A percentile compares a stretch with the other conserved stretches of the same genome.
Evolutionary conservation across 2,888 invertebrate genomes (phyloP).

Genomic region (Coelinius sp.): DNA sequence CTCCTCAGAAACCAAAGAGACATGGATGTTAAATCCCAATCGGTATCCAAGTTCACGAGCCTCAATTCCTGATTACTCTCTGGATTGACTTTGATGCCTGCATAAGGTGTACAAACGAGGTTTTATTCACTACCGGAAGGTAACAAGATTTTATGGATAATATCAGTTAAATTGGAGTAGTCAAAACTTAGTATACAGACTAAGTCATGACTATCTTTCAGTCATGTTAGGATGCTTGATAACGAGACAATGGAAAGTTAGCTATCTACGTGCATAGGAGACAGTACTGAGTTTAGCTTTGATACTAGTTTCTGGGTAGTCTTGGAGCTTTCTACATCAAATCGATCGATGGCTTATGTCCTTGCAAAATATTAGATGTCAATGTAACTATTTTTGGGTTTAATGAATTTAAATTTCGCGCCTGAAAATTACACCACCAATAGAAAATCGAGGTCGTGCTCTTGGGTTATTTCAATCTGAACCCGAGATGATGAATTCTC

Average conservation of each 20-base stretch:
- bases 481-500: no score
- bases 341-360: background rate
- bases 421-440: no score
- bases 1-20: background rate
- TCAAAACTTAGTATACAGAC: background rate
- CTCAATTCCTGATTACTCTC: background rate
- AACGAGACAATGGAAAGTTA: background rate
- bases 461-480: no score
- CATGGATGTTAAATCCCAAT: background rate
- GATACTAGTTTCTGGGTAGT: background rate
- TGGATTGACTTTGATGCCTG: background rate
- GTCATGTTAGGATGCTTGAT: background rate
- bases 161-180: background rate
- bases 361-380: no score
- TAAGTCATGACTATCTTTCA: background rate
- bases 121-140: background rate
- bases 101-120: background rate
- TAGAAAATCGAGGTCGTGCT: no score
- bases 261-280: background rate
- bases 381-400: no score
- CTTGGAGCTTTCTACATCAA: background rate
- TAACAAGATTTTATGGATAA: background rate
- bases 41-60: background rate
- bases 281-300: background rate
- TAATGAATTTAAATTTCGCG: no score